Percentiles rank a stretch among this genome's conserved stretches.
Conservation (phyloP, 37 sponge, comb jelly and placozoan genomes). For the Corticium candelabrum region DNA sequence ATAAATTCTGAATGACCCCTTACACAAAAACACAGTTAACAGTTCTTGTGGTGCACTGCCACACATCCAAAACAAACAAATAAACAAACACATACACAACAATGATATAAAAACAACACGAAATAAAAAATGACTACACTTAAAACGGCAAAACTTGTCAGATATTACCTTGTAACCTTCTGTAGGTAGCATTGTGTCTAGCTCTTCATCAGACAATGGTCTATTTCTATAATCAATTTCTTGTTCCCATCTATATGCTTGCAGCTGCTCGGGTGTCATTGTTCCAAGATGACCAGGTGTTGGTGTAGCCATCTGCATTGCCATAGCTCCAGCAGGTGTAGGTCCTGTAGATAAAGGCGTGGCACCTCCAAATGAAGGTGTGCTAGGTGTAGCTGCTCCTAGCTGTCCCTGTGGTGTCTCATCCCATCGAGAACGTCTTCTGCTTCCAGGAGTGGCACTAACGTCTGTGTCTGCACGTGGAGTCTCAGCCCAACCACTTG, state of each 20-base stretch:
- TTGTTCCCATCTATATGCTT: conserved; percentile 82
- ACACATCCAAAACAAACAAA: too few relatives aligned
- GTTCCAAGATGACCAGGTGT: conserved; percentile 44
- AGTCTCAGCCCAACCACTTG: conserved; percentile 93
- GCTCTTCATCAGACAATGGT: conserved; percentile 82
- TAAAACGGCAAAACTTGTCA: too few relatives aligned
- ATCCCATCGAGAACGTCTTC: conserved; percentile 90
- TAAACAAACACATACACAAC: too few relatives aligned
- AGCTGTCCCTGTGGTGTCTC: conserved; percentile 74
- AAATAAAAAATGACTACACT: too few relatives aligned
- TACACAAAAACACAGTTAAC: too few relatives aligned
- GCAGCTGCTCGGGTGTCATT: conserved; percentile 99
- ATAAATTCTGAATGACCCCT: too few relatives aligned
- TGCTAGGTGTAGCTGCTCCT: conserved; percentile 17
- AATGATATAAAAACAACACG: too few relatives aligned
- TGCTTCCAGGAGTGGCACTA: conserved; percentile 59
- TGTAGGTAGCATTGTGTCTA: conserved; percentile 87
- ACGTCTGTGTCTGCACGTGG: conserved; percentile 67
- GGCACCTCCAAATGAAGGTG: background rate
- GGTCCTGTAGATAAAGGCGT: conserved; percentile 31
- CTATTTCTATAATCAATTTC: conserved; percentile 93
- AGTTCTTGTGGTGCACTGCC: too few relatives aligned
- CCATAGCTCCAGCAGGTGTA: conserved; percentile 63
- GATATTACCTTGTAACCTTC: conserved; percentile 92
- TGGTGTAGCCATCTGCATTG: conserved; percentile 81